phyloP scores from a whole-genome alignment of 2,113 vertebrate genomes.

The Struthio camelus region DNA sequence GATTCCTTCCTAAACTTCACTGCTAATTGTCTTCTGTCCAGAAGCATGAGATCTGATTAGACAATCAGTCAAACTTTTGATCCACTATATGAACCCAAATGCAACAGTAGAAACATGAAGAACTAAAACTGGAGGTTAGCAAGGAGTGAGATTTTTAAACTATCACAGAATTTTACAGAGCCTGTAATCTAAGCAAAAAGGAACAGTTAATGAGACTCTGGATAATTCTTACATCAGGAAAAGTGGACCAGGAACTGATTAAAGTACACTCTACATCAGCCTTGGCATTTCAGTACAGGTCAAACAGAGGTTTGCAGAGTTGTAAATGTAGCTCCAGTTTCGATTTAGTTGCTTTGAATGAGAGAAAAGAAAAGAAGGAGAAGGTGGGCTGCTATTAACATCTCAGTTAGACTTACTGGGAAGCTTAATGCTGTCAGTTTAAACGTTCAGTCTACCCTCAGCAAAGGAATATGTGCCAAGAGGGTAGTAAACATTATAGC shows the following conservation, averaged over 20 bases:
- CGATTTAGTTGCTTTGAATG: not conserved
- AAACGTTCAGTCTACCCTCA: not conserved
- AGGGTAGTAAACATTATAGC: not conserved
- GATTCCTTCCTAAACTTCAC: not conserved
- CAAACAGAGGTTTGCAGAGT: not conserved
- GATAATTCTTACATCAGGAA: not conserved
- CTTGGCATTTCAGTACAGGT: not conserved
- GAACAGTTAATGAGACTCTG: not conserved
- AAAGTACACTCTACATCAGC: not conserved
- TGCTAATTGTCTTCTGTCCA: not conserved
- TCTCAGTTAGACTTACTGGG: not conserved
- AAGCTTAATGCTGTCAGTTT: not conserved
- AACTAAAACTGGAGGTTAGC: not conserved
- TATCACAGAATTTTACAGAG: not conserved
- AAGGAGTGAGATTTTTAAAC: not conserved
- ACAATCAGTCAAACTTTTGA: not conserved
- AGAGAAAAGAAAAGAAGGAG: not conserved
- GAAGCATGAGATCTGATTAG: not conserved
- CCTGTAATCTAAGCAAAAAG: not conserved
- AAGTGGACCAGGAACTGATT: not conserved
- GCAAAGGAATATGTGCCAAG: not conserved
- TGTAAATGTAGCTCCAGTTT: not conserved
- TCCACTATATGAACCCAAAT: not conserved
- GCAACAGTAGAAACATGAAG: not conserved
- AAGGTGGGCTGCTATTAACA: not conserved